A percentile compares a stretch with the other conserved stretches of the same genome.
Evolutionary conservation across 1,140 invertebrate genomes (phyloP).

Genomic region (Harlomillsia oculata): DNA sequence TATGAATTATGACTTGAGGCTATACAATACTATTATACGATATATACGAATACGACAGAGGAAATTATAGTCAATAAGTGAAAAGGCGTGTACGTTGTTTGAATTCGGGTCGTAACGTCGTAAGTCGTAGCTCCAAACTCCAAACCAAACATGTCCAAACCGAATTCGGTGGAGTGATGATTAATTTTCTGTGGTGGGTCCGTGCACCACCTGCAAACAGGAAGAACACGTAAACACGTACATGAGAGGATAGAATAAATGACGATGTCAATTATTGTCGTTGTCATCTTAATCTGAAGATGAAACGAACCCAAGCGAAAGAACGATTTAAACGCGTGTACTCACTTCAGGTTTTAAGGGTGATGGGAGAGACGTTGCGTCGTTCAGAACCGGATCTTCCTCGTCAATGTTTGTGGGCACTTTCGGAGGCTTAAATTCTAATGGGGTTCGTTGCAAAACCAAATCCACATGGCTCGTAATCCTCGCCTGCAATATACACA

Average conservation of each 20-base stretch:
- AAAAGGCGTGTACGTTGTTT: too few relatives aligned
- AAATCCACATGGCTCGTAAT: slow-evolving; percentile 55
- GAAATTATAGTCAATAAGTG: too few relatives aligned
- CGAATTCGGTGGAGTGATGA: too few relatives aligned
- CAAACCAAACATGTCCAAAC: too few relatives aligned
- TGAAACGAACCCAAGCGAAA: neutral
- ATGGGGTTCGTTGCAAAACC: slow-evolving; percentile 56
- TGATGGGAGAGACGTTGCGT: slow-evolving; percentile 30
- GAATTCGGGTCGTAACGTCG: too few relatives aligned
- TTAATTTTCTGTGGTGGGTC: too few relatives aligned
- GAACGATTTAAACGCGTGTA: neutral
- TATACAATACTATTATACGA: too few relatives aligned
- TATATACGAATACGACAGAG: too few relatives aligned
- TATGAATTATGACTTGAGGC: too few relatives aligned
- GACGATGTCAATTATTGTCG: too few relatives aligned
- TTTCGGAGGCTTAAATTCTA: slow-evolving; percentile 59
- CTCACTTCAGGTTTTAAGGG: slow-evolving; percentile 35
- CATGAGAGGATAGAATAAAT: neutral
- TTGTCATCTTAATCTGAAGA: neutral
- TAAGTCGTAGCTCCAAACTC: too few relatives aligned
- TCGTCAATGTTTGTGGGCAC: slow-evolving; percentile 52
- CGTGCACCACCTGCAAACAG: too few relatives aligned
- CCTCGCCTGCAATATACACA: slow-evolving; percentile 46
- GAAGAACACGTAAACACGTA: neutral
- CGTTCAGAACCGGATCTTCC: slow-evolving; percentile 41